Evolutionary conservation across 2,113 vertebrate genomes (phyloP).

Genomic region (Peromyscus polionotus): DNA sequence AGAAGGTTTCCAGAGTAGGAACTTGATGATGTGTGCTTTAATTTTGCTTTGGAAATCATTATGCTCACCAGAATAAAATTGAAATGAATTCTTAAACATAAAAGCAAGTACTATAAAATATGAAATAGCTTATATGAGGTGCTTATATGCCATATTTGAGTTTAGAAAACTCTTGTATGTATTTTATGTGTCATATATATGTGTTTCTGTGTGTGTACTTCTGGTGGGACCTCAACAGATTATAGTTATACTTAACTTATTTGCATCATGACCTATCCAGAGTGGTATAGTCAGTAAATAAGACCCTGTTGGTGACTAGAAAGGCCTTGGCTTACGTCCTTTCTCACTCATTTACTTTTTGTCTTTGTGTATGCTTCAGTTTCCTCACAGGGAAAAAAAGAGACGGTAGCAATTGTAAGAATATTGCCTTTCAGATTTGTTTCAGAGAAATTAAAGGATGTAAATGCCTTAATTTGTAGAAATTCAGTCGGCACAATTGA

Average conservation of each 20-base stretch:
- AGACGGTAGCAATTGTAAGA: neutral
- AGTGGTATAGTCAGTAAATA: neutral
- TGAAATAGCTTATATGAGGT: neutral
- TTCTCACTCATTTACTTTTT: neutral
- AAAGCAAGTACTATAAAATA: neutral
- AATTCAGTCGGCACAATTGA: neutral
- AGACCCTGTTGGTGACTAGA: neutral
- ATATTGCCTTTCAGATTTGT: neutral
- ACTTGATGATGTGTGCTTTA: neutral
- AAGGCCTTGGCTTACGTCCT: neutral
- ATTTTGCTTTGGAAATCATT: neutral
- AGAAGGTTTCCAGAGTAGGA: neutral
- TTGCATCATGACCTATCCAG: neutral
- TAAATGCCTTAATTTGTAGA: neutral
- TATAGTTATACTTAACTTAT: neutral
- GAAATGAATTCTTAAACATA: neutral
- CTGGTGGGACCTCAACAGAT: neutral
- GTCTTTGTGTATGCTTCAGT: neutral
- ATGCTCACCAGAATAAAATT: neutral
- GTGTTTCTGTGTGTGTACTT: neutral
- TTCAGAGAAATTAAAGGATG: neutral
- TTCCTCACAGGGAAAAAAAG: neutral
- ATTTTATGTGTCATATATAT: neutral
- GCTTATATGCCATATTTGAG: neutral
- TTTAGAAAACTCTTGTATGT: constrained; percentile 4